A percentile compares a stretch with the other conserved stretches of the same genome.
Conservation (phyloP, 2,113 vertebrate species). For the Burhinus oedicnemus region DNA sequence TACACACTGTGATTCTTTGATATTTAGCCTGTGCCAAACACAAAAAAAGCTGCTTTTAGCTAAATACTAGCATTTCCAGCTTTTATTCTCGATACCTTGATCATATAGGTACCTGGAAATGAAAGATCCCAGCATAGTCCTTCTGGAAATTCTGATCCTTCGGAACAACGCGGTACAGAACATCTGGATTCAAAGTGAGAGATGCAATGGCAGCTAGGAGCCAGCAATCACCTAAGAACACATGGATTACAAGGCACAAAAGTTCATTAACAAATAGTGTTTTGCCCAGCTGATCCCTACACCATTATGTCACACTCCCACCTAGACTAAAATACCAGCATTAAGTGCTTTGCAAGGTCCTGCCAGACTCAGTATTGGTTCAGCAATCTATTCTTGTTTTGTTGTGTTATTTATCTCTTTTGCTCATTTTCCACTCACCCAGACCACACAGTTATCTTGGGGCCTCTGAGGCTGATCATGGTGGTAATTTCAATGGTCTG, state of each 20-base stretch:
- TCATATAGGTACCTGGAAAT: slow-evolving; percentile 72
- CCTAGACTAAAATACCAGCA: neutral
- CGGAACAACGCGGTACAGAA: slow-evolving; percentile 73
- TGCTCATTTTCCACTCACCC: neutral
- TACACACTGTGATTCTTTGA: neutral
- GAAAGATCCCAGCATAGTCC: slow-evolving; percentile 79
- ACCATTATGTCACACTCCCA: accelerated
- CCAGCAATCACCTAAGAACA: slow-evolving; percentile 78
- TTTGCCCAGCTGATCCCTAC: neutral
- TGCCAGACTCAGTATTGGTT: neutral
- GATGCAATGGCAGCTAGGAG: slow-evolving; percentile 80
- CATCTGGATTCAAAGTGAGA: slow-evolving; percentile 75
- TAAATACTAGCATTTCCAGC: neutral
- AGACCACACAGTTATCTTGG: neutral
- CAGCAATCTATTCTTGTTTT: neutral
- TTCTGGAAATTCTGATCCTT: slow-evolving; percentile 74
- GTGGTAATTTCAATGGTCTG: neutral
- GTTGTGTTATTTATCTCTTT: neutral
- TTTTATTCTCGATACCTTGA: neutral
- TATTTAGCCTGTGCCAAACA: neutral
- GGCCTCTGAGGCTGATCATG: neutral
- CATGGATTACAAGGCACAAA: neutral
- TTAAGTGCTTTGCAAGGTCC: neutral
- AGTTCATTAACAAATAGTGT: neutral
- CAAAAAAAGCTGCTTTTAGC: neutral